A percentile compares a stretch with the other conserved stretches of the same genome.
These are phyloP conservation scores for Pelvicachromis taeniatus DNA, from an alignment of 2,113 vertebrate genomes.

Conservation along the genomic window DNA sequence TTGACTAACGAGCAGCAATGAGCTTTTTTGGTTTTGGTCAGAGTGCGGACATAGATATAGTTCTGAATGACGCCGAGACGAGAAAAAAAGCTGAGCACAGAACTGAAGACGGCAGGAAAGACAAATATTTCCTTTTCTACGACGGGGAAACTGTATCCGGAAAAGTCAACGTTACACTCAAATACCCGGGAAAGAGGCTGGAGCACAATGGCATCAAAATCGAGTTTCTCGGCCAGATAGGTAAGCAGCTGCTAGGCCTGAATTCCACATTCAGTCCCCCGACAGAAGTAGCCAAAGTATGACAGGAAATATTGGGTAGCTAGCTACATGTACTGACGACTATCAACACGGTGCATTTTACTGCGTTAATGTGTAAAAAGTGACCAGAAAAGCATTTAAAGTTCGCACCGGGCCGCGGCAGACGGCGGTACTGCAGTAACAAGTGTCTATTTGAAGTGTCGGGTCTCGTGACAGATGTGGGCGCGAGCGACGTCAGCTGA, in stretches of 20 bases:
- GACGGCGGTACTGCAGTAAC: neutral
- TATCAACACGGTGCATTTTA: neutral
- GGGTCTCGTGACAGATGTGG: constrained; percentile 53
- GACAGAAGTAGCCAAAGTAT: neutral
- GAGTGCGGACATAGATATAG: constrained; percentile 90
- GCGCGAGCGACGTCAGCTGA: constrained; percentile 38
- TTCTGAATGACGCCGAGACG: constrained; percentile 89
- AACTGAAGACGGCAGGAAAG: constrained; percentile 93
- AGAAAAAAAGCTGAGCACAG: constrained; percentile 92
- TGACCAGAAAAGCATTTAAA: neutral
- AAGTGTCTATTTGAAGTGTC: constrained; percentile 25
- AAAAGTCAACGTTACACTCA: constrained; percentile 87
- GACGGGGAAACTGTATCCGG: constrained; percentile 93
- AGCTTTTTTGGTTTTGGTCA: constrained; percentile 97
- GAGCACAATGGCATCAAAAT: constrained; percentile 98
- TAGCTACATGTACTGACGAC: neutral
- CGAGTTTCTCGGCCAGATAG: constrained; percentile 96
- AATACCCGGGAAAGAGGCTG: constrained; percentile 89
- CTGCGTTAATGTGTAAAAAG: neutral
- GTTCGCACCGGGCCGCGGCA: neutral
- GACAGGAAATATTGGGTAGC: neutral
- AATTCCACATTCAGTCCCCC: neutral
- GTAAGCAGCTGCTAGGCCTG: constrained; percentile 63
- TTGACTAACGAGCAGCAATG: constrained; percentile 66
- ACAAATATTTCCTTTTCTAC: constrained; percentile 94